A percentile compares a stretch with the other conserved stretches of the same genome.
Evolutionary conservation across 2,113 vertebrate species (phyloP).

Genomic region (Corydoras sp.): DNA sequence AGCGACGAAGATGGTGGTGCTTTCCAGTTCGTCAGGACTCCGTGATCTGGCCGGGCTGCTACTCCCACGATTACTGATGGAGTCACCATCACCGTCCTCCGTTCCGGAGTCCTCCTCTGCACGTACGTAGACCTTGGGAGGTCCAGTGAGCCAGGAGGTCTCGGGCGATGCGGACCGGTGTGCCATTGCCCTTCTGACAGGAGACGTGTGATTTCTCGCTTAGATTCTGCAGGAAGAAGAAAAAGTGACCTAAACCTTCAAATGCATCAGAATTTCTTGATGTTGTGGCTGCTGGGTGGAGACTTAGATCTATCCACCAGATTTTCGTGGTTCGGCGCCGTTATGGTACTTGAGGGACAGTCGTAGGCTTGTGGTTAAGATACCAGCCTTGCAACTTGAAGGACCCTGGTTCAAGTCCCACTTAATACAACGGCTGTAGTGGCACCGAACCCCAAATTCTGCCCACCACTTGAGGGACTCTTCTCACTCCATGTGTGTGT

Average conservation of each 20-base stretch:
- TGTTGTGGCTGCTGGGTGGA: too few relatives aligned
- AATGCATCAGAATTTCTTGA: too few relatives aligned
- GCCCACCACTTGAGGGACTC: too few relatives aligned
- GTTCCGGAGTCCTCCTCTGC: slow-evolving; percentile 82
- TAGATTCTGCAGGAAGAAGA: not conserved
- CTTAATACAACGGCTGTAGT: too few relatives aligned
- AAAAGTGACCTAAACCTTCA: not conserved
- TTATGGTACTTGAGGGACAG: too few relatives aligned
- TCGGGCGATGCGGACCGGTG: slow-evolving; percentile 44
- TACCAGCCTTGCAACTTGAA: too few relatives aligned
- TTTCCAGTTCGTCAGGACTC: slow-evolving; percentile 40
- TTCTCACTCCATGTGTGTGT: too few relatives aligned
- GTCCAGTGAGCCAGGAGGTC: slow-evolving; percentile 65
- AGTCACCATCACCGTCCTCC: slow-evolving; percentile 70
- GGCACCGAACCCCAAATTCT: too few relatives aligned
- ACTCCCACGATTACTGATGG: slow-evolving; percentile 46
- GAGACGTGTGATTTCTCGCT: slow-evolving; percentile 46
- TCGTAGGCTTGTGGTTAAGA: too few relatives aligned
- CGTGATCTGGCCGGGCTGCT: slow-evolving; percentile 35
- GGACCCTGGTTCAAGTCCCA: too few relatives aligned
- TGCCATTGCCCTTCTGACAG: slow-evolving; percentile 60
- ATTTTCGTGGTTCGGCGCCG: too few relatives aligned
- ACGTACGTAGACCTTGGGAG: slow-evolving; percentile 65
- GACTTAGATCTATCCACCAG: too few relatives aligned
- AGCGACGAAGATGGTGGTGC: slow-evolving; percentile 84